Conservation (phyloP, 2,113 vertebrate genomes). For the Cephalopterus ornatus region DNA sequence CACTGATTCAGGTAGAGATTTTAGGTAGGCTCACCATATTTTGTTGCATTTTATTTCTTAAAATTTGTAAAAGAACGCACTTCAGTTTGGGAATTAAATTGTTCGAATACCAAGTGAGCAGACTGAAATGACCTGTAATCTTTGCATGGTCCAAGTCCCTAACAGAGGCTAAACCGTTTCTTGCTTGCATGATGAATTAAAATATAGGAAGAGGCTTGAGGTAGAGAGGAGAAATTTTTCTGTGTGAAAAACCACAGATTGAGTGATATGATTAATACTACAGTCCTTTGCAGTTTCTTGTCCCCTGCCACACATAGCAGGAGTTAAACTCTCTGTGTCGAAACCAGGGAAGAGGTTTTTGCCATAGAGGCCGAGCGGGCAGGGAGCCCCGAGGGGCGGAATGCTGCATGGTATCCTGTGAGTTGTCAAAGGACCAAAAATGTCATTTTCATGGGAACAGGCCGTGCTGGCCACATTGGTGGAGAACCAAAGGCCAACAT, state of each 20-base stretch:
- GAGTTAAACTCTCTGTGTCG: neutral
- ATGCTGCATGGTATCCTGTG: neutral
- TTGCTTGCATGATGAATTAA: neutral
- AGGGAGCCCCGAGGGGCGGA: neutral
- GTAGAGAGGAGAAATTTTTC: neutral
- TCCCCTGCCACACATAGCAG: neutral
- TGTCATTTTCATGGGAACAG: neutral
- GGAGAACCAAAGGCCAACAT: accelerated
- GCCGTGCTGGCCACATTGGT: neutral
- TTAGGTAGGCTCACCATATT: neutral
- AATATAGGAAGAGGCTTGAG: neutral
- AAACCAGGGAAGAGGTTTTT: neutral
- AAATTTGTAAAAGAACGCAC: neutral
- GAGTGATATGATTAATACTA: neutral
- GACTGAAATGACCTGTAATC: neutral
- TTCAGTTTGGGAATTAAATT: neutral
- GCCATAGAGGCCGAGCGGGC: neutral
- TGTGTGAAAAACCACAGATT: neutral
- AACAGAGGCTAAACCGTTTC: neutral
- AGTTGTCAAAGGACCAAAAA: neutral
- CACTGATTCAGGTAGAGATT: neutral
- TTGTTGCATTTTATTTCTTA: neutral
- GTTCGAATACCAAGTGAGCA: neutral
- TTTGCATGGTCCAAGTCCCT: neutral
- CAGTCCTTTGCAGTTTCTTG: neutral